Percentiles rank a stretch among this genome's conserved stretches.
Evolutionary conservation across 2,888 invertebrate genomes (phyloP).

Genomic region (Peribatodes rhomboidaria): DNA sequence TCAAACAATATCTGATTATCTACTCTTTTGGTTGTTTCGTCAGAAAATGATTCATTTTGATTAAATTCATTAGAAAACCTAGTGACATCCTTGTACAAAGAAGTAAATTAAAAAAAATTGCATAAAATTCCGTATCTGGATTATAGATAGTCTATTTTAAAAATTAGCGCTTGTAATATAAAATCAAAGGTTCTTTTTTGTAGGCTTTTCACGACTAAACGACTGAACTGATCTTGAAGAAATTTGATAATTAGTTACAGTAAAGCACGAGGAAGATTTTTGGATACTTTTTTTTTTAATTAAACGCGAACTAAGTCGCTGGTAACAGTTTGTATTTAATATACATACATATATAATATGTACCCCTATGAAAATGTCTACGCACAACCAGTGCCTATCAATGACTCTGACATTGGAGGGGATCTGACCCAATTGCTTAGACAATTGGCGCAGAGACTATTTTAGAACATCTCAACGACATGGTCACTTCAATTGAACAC

Average conservation of each 20-base stretch:
- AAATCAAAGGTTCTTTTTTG: too few species aligned
- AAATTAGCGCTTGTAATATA: too few species aligned
- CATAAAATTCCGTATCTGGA: slow-evolving; percentile 16
- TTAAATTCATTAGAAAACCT: background rate
- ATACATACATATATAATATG: too few species aligned
- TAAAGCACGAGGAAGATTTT: too few species aligned
- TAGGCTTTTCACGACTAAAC: too few species aligned
- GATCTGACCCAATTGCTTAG: slow-evolving; percentile 32
- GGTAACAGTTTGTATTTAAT: too few species aligned
- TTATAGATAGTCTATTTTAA: too few species aligned
- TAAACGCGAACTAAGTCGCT: too few species aligned
- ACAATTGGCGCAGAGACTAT: slow-evolving; percentile 28
- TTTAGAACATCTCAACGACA: slow-evolving; percentile 37
- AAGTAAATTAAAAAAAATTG: background rate
- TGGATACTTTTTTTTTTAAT: background rate
- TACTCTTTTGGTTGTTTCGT: slow-evolving; percentile 13
- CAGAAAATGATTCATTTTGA: slow-evolving; percentile 24
- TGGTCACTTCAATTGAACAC: slow-evolving; percentile 21
- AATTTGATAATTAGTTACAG: too few species aligned
- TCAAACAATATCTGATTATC: slow-evolving; percentile 14
- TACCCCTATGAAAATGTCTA: slow-evolving; percentile 10
- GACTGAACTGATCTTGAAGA: too few species aligned
- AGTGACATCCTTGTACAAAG: background rate
- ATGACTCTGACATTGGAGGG: slow-evolving; percentile 28
- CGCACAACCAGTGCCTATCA: slow-evolving; percentile 12